Evolutionary conservation across 1,140 invertebrate species (phyloP), one percentile per base, ranked within the genome.

Genomic region (Elysia chlorotica): DNA sequence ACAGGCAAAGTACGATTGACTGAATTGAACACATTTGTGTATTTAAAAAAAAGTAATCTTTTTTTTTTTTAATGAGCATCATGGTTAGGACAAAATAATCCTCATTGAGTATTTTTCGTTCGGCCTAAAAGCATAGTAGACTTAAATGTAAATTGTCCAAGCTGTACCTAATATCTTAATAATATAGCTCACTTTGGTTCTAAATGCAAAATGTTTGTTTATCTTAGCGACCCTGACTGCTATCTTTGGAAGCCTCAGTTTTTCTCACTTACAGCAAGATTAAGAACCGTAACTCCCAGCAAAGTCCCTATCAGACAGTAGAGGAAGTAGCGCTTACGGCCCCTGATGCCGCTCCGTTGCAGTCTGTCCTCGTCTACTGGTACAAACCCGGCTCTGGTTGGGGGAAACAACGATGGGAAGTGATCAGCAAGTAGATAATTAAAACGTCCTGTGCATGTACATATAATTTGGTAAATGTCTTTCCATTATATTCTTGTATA

Each of bases 261-360:
- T 14, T 48, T 48, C n/a, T 48, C n/a, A 59, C 56, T 94, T 23
- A 95, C 87, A 28, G 93, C 85, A 53, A 94, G 87, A 87, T 95
- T 95, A 0, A 91, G 91, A 30, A 93, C 85, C 2, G 92, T 93
- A 2, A 94, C 81, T 5, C 92, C 80, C 74, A 93, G 90, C 2
- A 95, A 83, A 2, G 94, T 83, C 33, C 88, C 87, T 0, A 94
- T 89, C n/a, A 94, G 85, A 0, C 91, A 92, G 91, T 93, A 95
- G 81, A 95, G 93, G 6, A 48, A 90, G 90, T 83, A 93, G 91
- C 17, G 91, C 82, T 85, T 89, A 81, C 85, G 81, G 30, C 87
- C 89, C 63, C 88, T 79, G 21, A 89, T 79, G 28, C 87, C 87
- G 48, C 88, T 88, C 76, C 88, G 90, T 61, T 88, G 85, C 0